Percentiles rank a stretch among this genome's conserved stretches.
phyloP scores from a whole-genome alignment of 2,888 invertebrate genomes.

The Vannuccia rotundouncinata region DNA sequence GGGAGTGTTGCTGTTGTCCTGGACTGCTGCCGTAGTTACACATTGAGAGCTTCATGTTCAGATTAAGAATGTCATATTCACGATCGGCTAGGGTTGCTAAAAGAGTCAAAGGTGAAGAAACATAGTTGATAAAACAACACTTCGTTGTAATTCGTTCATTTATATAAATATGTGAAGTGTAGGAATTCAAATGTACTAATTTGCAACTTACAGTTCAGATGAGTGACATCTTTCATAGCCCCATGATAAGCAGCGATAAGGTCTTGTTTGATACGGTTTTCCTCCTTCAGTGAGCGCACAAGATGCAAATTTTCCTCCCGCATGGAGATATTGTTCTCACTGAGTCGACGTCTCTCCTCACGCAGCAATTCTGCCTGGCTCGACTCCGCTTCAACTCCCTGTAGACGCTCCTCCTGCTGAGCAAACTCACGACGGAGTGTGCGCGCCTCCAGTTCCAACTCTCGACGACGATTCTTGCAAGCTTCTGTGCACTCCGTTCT shows the following conservation, averaged over 20 bases:
- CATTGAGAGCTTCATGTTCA: not conserved
- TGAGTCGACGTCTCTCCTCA: conserved; percentile 46
- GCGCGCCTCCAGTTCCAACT: conserved; percentile 66
- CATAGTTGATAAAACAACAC: too few relatives aligned
- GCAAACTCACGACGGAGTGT: conserved; percentile 64
- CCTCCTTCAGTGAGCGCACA: conserved; percentile 85
- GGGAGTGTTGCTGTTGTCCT: not conserved
- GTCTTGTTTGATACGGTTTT: conserved; percentile 94
- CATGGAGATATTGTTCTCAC: not conserved
- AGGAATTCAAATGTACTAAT: too few relatives aligned
- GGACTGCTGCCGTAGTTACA: not conserved
- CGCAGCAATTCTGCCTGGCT: conserved; percentile 49
- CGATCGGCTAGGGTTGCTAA: not conserved
- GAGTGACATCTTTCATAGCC: conserved; percentile 80
- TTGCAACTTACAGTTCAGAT: conserved; percentile 34
- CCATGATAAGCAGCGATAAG: conserved; percentile 69
- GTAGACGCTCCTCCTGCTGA: conserved; percentile 64
- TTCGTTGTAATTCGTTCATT: too few relatives aligned
- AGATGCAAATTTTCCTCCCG: conserved; percentile 78
- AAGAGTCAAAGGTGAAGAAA: too few relatives aligned
- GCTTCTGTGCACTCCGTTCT: conserved; percentile 64
- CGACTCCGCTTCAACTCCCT: conserved; percentile 58
- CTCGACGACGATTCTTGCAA: conserved; percentile 63
- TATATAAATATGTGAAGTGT: too few relatives aligned
- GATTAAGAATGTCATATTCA: not conserved